Evolutionary conservation across 2,113 vertebrate genomes (phyloP), one percentile per base, ranked within the genome.

Genomic region (Cranoglanis bouderius): DNA sequence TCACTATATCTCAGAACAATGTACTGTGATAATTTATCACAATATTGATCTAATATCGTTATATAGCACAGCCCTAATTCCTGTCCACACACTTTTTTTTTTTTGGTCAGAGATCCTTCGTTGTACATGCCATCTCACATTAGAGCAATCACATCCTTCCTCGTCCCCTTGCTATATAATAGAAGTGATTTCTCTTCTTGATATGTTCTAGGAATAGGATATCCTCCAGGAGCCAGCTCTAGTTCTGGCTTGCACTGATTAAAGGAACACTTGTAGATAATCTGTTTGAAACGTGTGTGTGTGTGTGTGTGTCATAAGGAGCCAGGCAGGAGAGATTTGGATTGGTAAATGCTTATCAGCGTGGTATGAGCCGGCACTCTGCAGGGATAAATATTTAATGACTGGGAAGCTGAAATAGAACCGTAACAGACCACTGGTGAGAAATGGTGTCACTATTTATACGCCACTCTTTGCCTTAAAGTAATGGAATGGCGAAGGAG

Each of bases 311-410:
- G 46, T 80, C n/a, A 55, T 87, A 51, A 86, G 46, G 67, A 85
- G 53, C 46, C 24, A 86, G 49, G 65, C 65, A 83, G 77, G 87
- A 65, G 81, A 88, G 87, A 93, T 94, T 92, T 93, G 80, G 91
- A 92, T 93, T 94, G 93, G 91, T 92, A 90, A 96, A 93, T 91
- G 92, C 90, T 94, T 93, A 94, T 95, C 94, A 94, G 94, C 94
- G 94, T 90, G 57, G 90, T 90, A 89, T 85, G 93, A 94, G 94
- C 91, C 14, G 89, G 90, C 92, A 92, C 93, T 94, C 93, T 61
- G 87, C 86, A 88, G 91, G 94, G 94, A 95, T 96, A 94, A 95
- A 96, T 96, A 95, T 96, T 96, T 96, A 95, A 96, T 96, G 94
- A 93, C 90, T 80, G 90, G 89, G 49, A 75, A 91, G 93, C 92